These are phyloP conservation scores for Agrotis puta DNA, from an alignment of 2,888 invertebrate species.

Conservation along the genomic window DNA sequence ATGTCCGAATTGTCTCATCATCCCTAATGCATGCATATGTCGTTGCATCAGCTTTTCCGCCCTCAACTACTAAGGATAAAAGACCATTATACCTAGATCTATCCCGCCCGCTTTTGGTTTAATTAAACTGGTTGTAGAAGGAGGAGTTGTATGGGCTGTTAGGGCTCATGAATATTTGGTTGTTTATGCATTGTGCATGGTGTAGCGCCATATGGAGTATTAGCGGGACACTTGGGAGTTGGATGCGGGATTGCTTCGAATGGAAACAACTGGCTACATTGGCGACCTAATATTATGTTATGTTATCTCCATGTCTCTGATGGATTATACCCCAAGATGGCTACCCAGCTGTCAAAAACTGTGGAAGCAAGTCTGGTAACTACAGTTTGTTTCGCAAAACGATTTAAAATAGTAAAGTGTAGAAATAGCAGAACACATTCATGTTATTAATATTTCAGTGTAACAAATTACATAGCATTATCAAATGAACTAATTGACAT, in stretches of 20 bases:
- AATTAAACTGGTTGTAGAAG: constrained; percentile 13
- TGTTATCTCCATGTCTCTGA: constrained; percentile 24
- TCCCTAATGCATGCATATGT: constrained; percentile 90
- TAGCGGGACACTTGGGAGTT: constrained; percentile 88
- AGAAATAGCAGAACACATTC: not conserved
- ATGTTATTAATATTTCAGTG: constrained; percentile 1
- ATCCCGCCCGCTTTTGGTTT: constrained; percentile 43
- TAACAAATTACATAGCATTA: not conserved
- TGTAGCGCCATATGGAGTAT: constrained; percentile 90
- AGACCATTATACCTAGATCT: constrained; percentile 73
- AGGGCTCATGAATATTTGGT: constrained; percentile 75
- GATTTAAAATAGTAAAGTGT: not conserved
- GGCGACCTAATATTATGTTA: constrained; percentile 59
- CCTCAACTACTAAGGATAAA: constrained; percentile 83
- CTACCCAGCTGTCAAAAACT: not conserved
- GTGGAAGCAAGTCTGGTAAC: not conserved
- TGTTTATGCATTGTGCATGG: constrained; percentile 82
- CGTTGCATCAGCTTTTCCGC: constrained; percentile 87
- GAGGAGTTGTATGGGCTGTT: constrained; percentile 38
- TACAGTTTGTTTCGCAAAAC: not conserved
- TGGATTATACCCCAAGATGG: not conserved
- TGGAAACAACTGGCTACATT: constrained; percentile 88
- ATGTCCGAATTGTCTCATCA: constrained; percentile 86
- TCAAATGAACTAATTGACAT: constrained; percentile 4
- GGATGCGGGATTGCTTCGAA: constrained; percentile 82